Base-by-base conservation (phyloP, 2,888 invertebrate species). In the Piscicola geometra region DNA sequence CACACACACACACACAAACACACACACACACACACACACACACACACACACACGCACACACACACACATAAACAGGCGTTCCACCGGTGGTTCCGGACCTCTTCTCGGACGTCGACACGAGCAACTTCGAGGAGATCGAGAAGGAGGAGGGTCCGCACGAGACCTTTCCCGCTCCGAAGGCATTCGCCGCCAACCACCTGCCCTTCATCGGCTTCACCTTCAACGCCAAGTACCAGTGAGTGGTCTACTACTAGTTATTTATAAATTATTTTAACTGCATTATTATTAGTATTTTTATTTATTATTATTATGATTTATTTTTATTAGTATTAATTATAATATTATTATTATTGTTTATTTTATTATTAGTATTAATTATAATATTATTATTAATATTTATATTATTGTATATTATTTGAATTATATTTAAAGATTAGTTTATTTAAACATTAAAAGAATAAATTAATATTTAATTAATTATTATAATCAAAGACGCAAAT, bases 191-290 rank as follows among this genome's bases (percentile, higher is more conserved):
- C 77, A 97, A 99, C 87, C 97, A 99, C 87, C 88, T 99, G 82
- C 97, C 99, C 1, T 99, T 99, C 86, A 92, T 97, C 75, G 97
- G 97, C 18, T 99, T 99, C 86, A 98, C 99, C 0, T 99, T 97
- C 79, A 84, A 83, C 78, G 82, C 82, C 76, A 95, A 95, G 85
- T 93, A 93, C 86, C 93, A 93, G 87, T 86, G 81, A 81, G 84
- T 82, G 1, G 33, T 32, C 12, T 47, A 47, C 12, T 9, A 47
- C n/a, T n/a, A n/a, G n/a, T n/a, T n/a, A n/a, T n/a, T n/a, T n/a
- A n/a, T n/a, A n/a, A n/a, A n/a, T n/a, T n/a, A n/a, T n/a, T n/a
- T n/a, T n/a, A n/a, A n/a, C n/a, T n/a, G n/a, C n/a, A n/a, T n/a
- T n/a, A n/a, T n/a, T n/a, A n/a, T n/a, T n/a, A n/a, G n/a, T n/a